Evolutionary conservation across 2,113 vertebrate species (phyloP), one percentile per base, ranked within the genome.

Genomic region (Phodopus roborovskii): DNA sequence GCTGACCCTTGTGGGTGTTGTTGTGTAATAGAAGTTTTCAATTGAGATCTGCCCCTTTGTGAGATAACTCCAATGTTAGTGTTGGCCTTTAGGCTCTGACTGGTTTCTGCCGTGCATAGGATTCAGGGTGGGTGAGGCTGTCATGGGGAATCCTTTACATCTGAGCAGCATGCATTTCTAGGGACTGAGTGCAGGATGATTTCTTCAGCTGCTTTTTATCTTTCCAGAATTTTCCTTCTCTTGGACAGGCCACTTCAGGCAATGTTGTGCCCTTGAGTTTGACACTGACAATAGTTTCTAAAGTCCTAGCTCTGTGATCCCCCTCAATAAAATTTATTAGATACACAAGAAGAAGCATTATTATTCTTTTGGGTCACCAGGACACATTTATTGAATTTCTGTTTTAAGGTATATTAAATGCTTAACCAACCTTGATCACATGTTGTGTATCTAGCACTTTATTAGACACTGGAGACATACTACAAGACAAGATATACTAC

Each of bases 311-410:
- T 94, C 48, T 91, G 79, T 94, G 94, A 45, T 73, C 79, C 48
- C 93, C 56, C 79, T 93, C 88, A 68, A 68, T 95, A 96, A n/a
- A n/a, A 95, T 98, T 88, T 92, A 92, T 94, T 96, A 96, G 94
- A 75, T 45, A 97, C 81, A 96, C 81, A 70, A 92, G 58, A 66
- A 94, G 75, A 92, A 93, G 83, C 71, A 92, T 88, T 92, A 92
- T 88, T 92, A 88, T 78, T 96, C 94, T 97, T 97, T 83, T 70
- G 93, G 75, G 66, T 92, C 96, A 81, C 90, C 83, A 28, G 11
- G 48, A 86, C 75, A 86, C 75, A 86, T 83, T 96, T 96, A 96
- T 96, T 96, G 95, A 96, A 71, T 97, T 96, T 97, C 94, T 96
- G 90, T 94, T 97, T 94, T 92, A 92, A 96, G 81, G 78, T 96